Base-by-base conservation (phyloP, 2,113 vertebrate genomes). In the Conger conger region DNA sequence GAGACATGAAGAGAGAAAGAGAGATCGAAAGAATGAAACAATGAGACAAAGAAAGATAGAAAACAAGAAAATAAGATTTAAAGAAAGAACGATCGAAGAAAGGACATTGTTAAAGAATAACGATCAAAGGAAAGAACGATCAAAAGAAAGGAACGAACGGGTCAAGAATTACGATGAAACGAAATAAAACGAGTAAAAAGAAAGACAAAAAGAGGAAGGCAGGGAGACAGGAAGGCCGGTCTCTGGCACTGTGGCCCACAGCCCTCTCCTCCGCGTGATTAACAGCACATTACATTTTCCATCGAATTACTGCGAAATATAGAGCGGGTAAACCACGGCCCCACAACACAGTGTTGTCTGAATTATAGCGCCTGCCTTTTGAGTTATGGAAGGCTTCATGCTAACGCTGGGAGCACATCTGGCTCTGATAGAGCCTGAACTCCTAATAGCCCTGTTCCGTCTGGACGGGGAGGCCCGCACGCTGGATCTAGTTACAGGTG, bases 351-450 rank as follows among this genome's bases (percentile, higher is more conserved):
- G 87, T 81, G 38, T 60, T 82, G 81, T 76, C 87, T 91, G 87
- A 91, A 85, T 90, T 90, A 89, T 89, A 90, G 87, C 17, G 83
- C 84, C 86, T 87, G 87, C 83, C 81, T 73, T 86, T 40, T 91
- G 87, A 91, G 86, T 89, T 89, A 91, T 91, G 89, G 88, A 86
- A 88, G 87, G 87, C 83, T 68, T 60, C 86, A 86, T 88, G 85
- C 88, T 89, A 90, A 89, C 86, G 89, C 87, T 89, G 87, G 85
- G n/a, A 84, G 86, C 82, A 91, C 90, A 91, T 91, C 90, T 91
- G 89, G 87, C 86, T 89, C 83, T 88, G 76, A 89, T 91, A 90
- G 86, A 86, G 88, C 84, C 84, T 81, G 86, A 88, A 84, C 84
- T 54, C 80, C 89, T 90, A 91, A 91, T 86, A 87, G 87, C 84